A percentile compares a stretch with the other conserved stretches of the same genome.
Conservation (phyloP, 2,797 vertebrate genomes). For the Anguilla obscura region DNA sequence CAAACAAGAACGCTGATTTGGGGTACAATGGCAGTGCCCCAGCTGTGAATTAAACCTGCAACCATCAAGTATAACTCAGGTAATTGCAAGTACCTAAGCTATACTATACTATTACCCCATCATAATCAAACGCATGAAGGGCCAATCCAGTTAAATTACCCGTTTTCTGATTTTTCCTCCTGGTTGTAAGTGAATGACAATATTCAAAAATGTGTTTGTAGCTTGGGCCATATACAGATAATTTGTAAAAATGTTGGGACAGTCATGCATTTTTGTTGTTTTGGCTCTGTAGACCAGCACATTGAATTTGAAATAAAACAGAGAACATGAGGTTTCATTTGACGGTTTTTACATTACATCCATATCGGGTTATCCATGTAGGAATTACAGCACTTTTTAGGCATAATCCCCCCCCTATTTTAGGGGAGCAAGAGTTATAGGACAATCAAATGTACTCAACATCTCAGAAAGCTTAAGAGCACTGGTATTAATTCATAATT, state of each 20-base stretch:
- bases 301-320: background rate
- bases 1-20: background rate
- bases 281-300: background rate
- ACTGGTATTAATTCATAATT: too few species aligned
- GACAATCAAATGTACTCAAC: conserved; percentile 1
- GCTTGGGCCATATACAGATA: background rate
- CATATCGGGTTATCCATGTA: background rate
- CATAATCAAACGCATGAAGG: background rate
- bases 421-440: too few species aligned
- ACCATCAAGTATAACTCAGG: background rate
- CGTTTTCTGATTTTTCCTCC: conserved; percentile 11
- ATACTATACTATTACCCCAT: background rate
- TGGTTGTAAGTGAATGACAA: conserved; percentile 17
- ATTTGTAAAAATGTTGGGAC: background rate
- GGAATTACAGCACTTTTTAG: background rate
- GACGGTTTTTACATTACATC: background rate
- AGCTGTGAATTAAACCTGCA: background rate
- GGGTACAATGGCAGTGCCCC: background rate
- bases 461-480: background rate
- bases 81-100: background rate
- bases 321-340: background rate
- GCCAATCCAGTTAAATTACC: background rate
- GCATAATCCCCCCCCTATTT: background rate
- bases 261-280: background rate
- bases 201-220: conserved; percentile 1